A percentile compares a stretch with the other conserved stretches of the same genome.
These are phyloP conservation scores for Marcusenius ussheri DNA, from an alignment of 2,113 vertebrate genomes.

Conservation along the genomic window DNA sequence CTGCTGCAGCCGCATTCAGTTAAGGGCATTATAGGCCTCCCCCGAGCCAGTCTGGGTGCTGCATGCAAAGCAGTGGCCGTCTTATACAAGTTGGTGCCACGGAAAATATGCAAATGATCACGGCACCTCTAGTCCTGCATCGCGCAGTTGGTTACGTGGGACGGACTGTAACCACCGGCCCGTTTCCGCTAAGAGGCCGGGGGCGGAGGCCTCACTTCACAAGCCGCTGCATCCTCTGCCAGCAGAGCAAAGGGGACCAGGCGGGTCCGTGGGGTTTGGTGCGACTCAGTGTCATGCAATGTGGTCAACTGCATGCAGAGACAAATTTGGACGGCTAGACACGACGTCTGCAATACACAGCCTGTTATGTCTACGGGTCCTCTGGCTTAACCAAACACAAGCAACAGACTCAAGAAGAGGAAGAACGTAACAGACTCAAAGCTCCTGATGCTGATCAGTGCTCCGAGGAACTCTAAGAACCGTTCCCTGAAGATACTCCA, in stretches of 20 bases:
- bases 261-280: not conserved
- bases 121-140: not conserved
- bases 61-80: not conserved
- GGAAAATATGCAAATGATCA: not conserved
- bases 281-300: not conserved
- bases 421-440: not conserved
- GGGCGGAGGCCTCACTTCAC: not conserved
- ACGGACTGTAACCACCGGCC: not conserved
- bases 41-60: not conserved
- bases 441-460: not conserved
- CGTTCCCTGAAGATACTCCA: not conserved
- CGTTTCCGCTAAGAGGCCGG: not conserved
- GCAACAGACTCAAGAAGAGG: not conserved
- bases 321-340: not conserved
- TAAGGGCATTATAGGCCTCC: not conserved
- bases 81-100: not conserved
- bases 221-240: not conserved
- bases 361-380: not conserved
- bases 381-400: not conserved
- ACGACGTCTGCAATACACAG: not conserved
- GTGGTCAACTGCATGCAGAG: not conserved
- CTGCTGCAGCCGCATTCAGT: not conserved
- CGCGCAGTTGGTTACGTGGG: not conserved
- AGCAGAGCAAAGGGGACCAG: not conserved
- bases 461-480: not conserved